Conservation (phyloP, 2,113 vertebrate species). For the Zapus hudsonius region DNA sequence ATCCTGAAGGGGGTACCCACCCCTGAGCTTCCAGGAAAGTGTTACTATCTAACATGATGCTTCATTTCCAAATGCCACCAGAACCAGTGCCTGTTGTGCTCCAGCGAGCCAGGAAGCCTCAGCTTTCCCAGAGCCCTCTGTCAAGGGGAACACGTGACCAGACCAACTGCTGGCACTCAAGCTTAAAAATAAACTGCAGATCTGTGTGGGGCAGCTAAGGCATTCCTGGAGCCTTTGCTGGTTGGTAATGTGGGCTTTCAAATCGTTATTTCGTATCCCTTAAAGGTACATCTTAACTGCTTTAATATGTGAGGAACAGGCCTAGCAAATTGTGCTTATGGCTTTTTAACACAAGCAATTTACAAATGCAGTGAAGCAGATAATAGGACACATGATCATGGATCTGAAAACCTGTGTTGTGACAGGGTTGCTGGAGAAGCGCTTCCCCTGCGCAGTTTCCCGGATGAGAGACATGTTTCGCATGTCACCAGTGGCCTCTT, state of each 20-base stretch:
- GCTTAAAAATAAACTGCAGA: constrained; percentile 69
- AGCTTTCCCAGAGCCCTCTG: constrained; percentile 63
- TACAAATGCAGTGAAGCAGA: constrained; percentile 77
- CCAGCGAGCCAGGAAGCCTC: not conserved
- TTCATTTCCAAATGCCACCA: constrained; percentile 43
- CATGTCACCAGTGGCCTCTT: constrained; percentile 65
- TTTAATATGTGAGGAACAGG: constrained; percentile 69
- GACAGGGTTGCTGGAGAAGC: constrained; percentile 42
- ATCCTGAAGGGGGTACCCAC: not conserved
- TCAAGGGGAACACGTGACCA: constrained; percentile 68
- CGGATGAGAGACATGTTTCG: constrained; percentile 62
- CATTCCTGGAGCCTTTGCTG: constrained; percentile 42
- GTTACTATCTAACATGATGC: not conserved
- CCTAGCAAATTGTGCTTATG: constrained; percentile 71
- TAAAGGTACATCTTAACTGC: constrained; percentile 73
- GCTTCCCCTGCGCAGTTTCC: constrained; percentile 30
- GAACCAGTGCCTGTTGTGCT: constrained; percentile 16
- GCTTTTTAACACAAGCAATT: constrained; percentile 82
- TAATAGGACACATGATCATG: constrained; percentile 71
- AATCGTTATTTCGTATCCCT: constrained; percentile 63
- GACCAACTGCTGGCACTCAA: constrained; percentile 46
- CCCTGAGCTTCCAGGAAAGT: not conserved
- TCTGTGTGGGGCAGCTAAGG: constrained; percentile 55
- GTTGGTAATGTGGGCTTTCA: constrained; percentile 60
- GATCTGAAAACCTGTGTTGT: constrained; percentile 72